Evolutionary conservation across 2,888 invertebrate genomes (phyloP).

Genomic region (Polyommatus iphigenia): DNA sequence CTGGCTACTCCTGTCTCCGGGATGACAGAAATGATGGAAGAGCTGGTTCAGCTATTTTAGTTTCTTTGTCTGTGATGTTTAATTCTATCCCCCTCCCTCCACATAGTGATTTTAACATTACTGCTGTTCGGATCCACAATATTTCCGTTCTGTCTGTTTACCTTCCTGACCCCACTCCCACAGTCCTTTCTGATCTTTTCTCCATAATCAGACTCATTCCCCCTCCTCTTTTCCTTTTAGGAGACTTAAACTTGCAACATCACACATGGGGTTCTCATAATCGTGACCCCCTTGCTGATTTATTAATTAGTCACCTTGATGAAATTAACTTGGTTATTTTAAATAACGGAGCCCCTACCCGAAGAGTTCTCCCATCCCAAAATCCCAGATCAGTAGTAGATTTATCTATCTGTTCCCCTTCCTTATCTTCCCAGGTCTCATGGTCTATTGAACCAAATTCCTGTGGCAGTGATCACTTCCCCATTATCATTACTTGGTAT

Average conservation of each 20-base stretch:
- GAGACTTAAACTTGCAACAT: background rate
- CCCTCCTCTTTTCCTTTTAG: background rate
- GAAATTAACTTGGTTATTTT: background rate
- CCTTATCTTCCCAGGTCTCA: background rate
- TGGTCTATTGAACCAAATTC: background rate
- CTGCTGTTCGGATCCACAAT: background rate
- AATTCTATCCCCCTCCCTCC: background rate
- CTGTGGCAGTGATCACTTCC: conserved; percentile 22
- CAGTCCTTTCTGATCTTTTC: background rate
- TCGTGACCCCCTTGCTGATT: background rate
- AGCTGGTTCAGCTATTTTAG: background rate
- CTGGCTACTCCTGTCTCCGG: no score
- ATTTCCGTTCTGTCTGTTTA: background rate
- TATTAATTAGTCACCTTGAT: background rate
- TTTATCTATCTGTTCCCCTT: background rate
- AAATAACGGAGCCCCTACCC: background rate
- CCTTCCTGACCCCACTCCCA: background rate
- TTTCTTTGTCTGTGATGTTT: background rate
- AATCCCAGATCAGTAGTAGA: background rate
- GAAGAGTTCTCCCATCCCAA: background rate
- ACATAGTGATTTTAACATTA: background rate
- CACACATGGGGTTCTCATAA: background rate
- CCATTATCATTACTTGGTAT: background rate
- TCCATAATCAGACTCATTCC: background rate
- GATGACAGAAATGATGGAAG: no score